Evolutionary conservation across 2,888 invertebrate species (phyloP).

Genomic region (Leistus spinibarbis): DNA sequence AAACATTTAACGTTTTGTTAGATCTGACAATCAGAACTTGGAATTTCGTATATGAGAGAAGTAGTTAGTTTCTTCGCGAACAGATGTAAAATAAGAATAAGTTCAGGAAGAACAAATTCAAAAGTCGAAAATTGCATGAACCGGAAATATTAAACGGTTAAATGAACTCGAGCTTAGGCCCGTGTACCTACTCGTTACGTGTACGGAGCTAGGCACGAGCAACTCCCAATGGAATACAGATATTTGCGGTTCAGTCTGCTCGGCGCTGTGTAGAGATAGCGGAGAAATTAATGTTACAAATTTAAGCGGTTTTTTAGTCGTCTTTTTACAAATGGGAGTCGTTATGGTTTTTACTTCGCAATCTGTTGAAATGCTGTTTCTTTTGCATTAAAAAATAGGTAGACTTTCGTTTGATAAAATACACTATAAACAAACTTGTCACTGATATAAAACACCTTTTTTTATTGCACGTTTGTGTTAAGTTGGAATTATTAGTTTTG

Average conservation of each 20-base stretch:
- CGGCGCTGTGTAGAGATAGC: neutral
- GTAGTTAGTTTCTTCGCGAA: neutral
- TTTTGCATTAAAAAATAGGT: conserved; percentile 18
- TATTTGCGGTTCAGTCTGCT: neutral
- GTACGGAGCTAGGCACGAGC: neutral
- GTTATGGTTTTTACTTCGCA: conserved; percentile 33
- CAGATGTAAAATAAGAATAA: neutral
- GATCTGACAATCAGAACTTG: neutral
- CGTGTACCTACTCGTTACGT: neutral
- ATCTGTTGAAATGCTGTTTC: conserved; percentile 35
- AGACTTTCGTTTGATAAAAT: neutral
- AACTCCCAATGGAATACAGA: neutral
- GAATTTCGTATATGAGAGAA: neutral
- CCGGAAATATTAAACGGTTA: conserved; percentile 36
- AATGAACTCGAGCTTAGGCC: conserved; percentile 14
- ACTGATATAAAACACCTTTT: neutral
- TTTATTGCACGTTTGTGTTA: neutral
- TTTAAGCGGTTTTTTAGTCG: conserved; percentile 26
- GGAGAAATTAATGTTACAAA: conserved; percentile 37
- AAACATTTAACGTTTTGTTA: conserved; percentile 27
- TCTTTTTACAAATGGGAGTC: conserved; percentile 29
- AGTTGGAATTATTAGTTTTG: neutral
- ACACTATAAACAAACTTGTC: neutral
- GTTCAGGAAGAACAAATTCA: conserved; percentile 16
- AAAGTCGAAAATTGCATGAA: conserved; percentile 37